phyloP scores from a whole-genome alignment of 2,888 invertebrate genomes.

The Busseola fusca region DNA sequence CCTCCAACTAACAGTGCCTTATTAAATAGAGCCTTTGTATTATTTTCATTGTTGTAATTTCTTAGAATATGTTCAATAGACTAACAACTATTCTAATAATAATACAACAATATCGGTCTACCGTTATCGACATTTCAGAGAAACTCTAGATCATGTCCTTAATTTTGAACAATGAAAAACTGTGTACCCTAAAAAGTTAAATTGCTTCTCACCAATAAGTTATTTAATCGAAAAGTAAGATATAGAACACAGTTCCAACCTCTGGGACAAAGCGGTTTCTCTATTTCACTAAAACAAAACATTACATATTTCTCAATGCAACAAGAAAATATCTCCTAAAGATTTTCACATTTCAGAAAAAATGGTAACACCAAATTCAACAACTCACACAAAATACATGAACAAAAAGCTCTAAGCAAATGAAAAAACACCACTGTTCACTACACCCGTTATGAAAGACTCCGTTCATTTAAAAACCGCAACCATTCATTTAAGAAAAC shows the following conservation, averaged over 20 bases:
- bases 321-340: conserved; percentile 25
- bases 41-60: conserved; percentile 8
- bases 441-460: conserved; percentile 40
- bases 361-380: conserved; percentile 19
- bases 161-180: conserved; percentile 41
- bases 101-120: not conserved
- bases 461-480: conserved; percentile 39
- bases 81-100: conserved; percentile 28
- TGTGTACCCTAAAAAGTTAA: conserved; percentile 42
- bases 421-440: conserved; percentile 65
- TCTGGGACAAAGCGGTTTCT: conserved; percentile 13
- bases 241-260: conserved; percentile 23
- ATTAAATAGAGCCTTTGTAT: conserved; percentile 26
- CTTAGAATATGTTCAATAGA: conserved; percentile 3
- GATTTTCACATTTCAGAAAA: conserved; percentile 24
- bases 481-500: conserved; percentile 47
- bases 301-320: conserved; percentile 6
- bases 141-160: conserved; percentile 17
- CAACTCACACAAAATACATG: conserved; percentile 35
- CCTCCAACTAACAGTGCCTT: conserved; percentile 19
- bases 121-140: not conserved
- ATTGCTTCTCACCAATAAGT: conserved; percentile 40
- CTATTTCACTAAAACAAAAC: conserved; percentile 11
- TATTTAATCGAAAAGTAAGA: conserved; percentile 44
- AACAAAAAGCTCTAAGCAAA: conserved; percentile 48